Conservation (phyloP, 2,888 invertebrate genomes). For the Spisula subtruncata region DNA sequence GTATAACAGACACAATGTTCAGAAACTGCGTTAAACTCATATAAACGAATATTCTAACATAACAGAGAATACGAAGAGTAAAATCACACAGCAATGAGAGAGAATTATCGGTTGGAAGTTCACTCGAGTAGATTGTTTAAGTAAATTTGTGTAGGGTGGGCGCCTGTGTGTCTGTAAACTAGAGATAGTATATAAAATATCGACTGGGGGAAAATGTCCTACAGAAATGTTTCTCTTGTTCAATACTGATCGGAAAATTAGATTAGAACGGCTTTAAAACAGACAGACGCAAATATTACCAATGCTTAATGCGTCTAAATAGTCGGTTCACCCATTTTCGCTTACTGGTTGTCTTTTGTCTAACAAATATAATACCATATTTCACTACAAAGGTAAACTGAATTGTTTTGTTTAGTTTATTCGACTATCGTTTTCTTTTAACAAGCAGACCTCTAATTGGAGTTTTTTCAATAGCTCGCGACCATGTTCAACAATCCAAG, state of each 20-base stretch:
- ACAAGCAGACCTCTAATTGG: constrained; percentile 27
- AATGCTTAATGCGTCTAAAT: constrained; percentile 33
- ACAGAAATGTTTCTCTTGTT: constrained; percentile 67
- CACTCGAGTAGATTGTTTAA: constrained; percentile 52
- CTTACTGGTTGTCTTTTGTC: neutral
- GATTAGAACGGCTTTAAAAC: constrained; percentile 54
- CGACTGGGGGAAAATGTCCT: constrained; percentile 65
- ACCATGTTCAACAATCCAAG: constrained; percentile 32
- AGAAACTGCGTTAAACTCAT: too few species aligned
- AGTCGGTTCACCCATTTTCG: constrained; percentile 39
- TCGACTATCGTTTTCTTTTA: constrained; percentile 45
- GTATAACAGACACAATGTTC: too few species aligned
- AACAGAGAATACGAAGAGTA: too few species aligned
- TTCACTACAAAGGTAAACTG: constrained; percentile 1
- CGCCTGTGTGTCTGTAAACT: constrained; percentile 60
- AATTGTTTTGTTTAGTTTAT: neutral
- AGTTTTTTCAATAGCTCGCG: constrained; percentile 31
- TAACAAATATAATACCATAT: neutral
- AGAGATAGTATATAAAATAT: constrained; percentile 71
- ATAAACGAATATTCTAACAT: too few species aligned
- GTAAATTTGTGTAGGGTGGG: constrained; percentile 64
- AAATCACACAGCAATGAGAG: too few species aligned
- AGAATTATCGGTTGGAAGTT: constrained; percentile 42
- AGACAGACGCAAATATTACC: constrained; percentile 53
- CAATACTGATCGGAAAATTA: constrained; percentile 51